Evolutionary conservation across 2,113 vertebrate genomes (phyloP), one percentile per base, ranked within the genome.

Genomic region (Phaetusa simplex): DNA sequence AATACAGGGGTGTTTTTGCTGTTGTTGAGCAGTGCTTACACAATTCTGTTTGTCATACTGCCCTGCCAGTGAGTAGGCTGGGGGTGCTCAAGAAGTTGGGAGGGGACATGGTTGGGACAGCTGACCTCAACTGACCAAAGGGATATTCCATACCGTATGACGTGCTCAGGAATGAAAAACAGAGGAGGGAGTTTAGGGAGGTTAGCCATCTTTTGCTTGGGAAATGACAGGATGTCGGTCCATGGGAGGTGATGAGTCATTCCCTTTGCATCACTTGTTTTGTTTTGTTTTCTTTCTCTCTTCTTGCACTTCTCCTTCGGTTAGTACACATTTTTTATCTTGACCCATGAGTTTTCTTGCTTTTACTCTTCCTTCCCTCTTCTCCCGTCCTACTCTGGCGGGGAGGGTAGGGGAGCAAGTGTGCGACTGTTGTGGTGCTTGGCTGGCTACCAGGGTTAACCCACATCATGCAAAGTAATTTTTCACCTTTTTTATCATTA

Each of bases 371-470:
- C 20, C 36, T 32, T 77, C 69, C 21, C 9, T 69, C 38, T 53
- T 47, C 17, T 9, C 8, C 11, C 1, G 1, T 32, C 34, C 32
- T 26, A 36, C 14, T 70, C 16, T 49, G 15, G 27, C 8, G 1
- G 9, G 11, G 8, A 40, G 22, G 9, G n/a, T 30, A 27, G 21
- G 3, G 21, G 11, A 21, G 14, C 38, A 79, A 59, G 21, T 2
- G 7, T 13, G 45, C 1, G 5, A 7, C 55, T 45, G 26, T 53
- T 70, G 38, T 16, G 34, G 26, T 27, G 11, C 55, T 79, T 53
- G 30, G 10, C 53, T 77, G 36, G 53, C 43, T 49, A 42, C 62
- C 20, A 42, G 14, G 27, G 18, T 49, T 61, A 71, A 61, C 19
- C 9, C 3, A 34, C 6, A 17, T 70, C 62, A 23, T 66, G 32